phyloP scores from a whole-genome alignment of 2,797 vertebrate genomes.

The Alfaro cultratus region DNA sequence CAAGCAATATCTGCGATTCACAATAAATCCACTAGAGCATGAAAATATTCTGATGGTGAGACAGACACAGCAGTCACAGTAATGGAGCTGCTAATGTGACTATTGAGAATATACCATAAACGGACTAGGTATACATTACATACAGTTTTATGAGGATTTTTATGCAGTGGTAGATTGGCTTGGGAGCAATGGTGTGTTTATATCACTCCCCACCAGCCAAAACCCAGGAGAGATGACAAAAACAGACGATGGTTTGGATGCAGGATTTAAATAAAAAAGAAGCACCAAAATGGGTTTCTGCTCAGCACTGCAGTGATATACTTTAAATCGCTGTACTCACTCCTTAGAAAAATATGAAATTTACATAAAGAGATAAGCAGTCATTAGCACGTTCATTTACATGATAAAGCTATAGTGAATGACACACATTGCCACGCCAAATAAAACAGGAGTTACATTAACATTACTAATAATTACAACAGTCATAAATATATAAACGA shows the following conservation, averaged over 20 bases:
- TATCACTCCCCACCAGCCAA: conserved; percentile 37
- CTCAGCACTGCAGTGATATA: conserved; percentile 35
- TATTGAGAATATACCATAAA: conserved; percentile 62
- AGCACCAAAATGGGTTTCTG: conserved; percentile 42
- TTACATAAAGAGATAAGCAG: conserved; percentile 22
- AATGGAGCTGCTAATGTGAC: conserved; percentile 68
- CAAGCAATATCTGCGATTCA: conserved; percentile 64
- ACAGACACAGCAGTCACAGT: conserved; percentile 57
- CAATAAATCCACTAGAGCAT: conserved; percentile 76
- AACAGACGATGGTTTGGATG: conserved; percentile 42
- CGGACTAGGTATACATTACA: conserved; percentile 45
- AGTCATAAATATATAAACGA: conserved; percentile 18
- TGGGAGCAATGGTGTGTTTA: conserved; percentile 54
- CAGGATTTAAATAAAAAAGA: conserved; percentile 62
- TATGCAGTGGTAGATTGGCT: conserved; percentile 46
- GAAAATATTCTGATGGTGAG: conserved; percentile 64
- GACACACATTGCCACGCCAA: conserved; percentile 1
- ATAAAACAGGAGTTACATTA: conserved; percentile 15
- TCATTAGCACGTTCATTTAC: conserved; percentile 20
- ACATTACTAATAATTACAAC: conserved; percentile 8
- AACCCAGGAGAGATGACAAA: conserved; percentile 60
- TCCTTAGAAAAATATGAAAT: conserved; percentile 26
- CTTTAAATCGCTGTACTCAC: conserved; percentile 27
- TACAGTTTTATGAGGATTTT: conserved; percentile 48
- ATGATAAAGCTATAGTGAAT: conserved; percentile 1